A percentile compares a stretch with the other conserved stretches of the same genome.
Conservation (phyloP, 2,797 vertebrate species). For the Gallinago nigripennis region DNA sequence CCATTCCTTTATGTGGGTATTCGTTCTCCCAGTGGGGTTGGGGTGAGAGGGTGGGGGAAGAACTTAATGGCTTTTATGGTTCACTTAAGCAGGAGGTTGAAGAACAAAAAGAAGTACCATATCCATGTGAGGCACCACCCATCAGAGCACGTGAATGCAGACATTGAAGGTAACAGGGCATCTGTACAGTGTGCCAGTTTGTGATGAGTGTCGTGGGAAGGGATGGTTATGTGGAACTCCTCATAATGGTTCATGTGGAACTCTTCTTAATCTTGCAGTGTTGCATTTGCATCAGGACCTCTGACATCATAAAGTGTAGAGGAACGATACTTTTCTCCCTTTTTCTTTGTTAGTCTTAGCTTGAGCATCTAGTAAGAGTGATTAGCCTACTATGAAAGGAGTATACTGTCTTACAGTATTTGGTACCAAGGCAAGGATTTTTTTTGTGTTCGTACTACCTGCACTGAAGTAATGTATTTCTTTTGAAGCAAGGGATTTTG, state of each 20-base stretch:
- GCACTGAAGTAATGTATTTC: neutral
- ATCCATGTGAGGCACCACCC: neutral
- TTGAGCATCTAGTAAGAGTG: neutral
- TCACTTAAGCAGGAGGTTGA: neutral
- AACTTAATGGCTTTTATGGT: neutral
- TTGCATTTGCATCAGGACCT: neutral
- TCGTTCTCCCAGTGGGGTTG: neutral
- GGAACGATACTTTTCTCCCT: too few relatives aligned
- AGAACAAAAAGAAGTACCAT: neutral
- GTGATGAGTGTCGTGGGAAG: neutral
- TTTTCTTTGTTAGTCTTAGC: neutral
- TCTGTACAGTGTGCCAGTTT: neutral
- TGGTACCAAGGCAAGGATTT: neutral
- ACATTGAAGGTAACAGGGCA: neutral
- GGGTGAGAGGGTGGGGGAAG: accelerated
- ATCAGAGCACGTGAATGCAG: neutral
- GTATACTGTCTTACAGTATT: neutral
- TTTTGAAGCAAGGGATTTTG: neutral
- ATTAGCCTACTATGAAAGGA: neutral
- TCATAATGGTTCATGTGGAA: neutral
- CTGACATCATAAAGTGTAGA: too few relatives aligned
- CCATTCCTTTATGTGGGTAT: neutral
- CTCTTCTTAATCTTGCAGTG: neutral
- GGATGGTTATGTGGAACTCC: neutral
- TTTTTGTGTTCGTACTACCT: neutral